These are phyloP conservation scores for Erannis defoliaria DNA, from an alignment of 2,888 invertebrate genomes.

Conservation along the genomic window DNA sequence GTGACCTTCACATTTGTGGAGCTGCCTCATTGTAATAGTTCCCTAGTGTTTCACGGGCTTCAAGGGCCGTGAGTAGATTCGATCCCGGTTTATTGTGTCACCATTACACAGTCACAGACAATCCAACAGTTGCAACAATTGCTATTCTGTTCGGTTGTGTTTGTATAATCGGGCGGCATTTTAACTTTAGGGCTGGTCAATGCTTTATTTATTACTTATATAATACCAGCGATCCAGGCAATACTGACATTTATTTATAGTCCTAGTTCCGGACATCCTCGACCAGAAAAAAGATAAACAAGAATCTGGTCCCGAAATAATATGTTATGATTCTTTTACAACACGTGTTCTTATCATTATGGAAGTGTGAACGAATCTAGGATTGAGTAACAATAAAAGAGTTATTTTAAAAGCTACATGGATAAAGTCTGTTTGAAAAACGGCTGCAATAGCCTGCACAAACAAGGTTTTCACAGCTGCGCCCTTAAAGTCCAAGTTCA, in stretches of 20 bases:
- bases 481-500: too few relatives aligned
- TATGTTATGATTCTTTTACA: slow-evolving; percentile 1
- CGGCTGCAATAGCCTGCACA: too few relatives aligned
- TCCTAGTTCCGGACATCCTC: slow-evolving; percentile 1
- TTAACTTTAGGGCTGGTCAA: too few relatives aligned
- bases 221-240: neutral
- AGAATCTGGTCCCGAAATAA: slow-evolving; percentile 9
- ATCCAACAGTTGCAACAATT: neutral
- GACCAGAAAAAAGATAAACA: neutral
- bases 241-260: neutral
- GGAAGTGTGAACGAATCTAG: neutral
- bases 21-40: slow-evolving; percentile 42
- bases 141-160: neutral
- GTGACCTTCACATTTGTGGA: slow-evolving; percentile 45
- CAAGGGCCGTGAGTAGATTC: neutral
- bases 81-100: slow-evolving; percentile 1
- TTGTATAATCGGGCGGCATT: too few relatives aligned
- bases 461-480: too few relatives aligned
- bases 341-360: neutral
- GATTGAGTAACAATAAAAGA: neutral
- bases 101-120: neutral
- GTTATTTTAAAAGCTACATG: neutral
- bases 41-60: slow-evolving; percentile 9
- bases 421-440: too few relatives aligned
- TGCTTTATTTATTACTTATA: neutral